A percentile compares a stretch with the other conserved stretches of the same genome.
phyloP scores from a whole-genome alignment of 35 echinoderm and acorn worm genomes.

The Lytechinus pictus region DNA sequence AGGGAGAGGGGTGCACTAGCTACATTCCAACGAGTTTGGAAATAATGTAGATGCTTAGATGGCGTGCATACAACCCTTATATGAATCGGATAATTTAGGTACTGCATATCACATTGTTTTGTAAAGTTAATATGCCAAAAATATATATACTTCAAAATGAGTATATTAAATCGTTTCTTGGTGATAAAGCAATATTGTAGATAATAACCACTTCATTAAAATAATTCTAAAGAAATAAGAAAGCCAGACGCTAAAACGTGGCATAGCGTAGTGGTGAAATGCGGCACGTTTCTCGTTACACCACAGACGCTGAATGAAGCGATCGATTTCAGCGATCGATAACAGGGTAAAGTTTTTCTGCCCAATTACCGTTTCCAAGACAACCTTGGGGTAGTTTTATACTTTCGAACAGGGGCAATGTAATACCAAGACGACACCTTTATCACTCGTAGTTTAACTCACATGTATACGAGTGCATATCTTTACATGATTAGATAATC shows the following conservation, averaged over 20 bases:
- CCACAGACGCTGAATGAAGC: background rate
- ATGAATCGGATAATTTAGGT: too few relatives aligned
- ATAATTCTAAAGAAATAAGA: too few relatives aligned
- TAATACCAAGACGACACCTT: background rate
- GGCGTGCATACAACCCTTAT: too few relatives aligned
- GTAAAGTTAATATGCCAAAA: too few relatives aligned
- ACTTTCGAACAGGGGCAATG: background rate
- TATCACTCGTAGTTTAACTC: background rate
- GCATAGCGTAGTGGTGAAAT: background rate
- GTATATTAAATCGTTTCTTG: too few relatives aligned
- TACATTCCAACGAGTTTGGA: too few relatives aligned
- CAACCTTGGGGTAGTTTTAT: background rate
- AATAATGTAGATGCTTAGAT: too few relatives aligned
- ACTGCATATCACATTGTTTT: too few relatives aligned
- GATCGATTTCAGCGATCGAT: background rate
- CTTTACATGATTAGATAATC: background rate
- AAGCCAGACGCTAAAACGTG: background rate
- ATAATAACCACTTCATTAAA: too few relatives aligned
- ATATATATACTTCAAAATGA: too few relatives aligned
- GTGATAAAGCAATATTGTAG: too few relatives aligned
- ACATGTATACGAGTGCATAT: background rate
- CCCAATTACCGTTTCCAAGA: slow-evolving; percentile 17
- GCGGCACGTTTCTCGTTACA: slow-evolving; percentile 9
- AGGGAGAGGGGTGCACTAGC: too few relatives aligned
- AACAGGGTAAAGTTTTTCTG: background rate